Base-by-base conservation (phyloP, 2,888 invertebrate species). In the Zygothrica quintamaculata region DNA sequence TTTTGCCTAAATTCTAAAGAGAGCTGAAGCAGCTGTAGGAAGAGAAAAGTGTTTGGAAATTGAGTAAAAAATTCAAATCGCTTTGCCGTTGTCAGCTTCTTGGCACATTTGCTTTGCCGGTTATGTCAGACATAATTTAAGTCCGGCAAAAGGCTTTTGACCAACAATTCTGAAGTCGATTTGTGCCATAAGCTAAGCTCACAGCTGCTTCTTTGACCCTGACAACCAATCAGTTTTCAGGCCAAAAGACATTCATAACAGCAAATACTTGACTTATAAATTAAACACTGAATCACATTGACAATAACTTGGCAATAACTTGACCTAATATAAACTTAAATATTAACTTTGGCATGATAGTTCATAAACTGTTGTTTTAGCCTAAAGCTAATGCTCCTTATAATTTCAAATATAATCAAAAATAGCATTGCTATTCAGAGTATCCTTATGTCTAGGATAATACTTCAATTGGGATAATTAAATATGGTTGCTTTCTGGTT, bases 61-160 rank as follows among this genome's bases (percentile, higher is more conserved):
- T 77, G 75, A 71, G 67, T 66, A 77, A 86, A 84, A 86, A 84
- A 77, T 86, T 74, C 77, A 82, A 79, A 80, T 82, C 65, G 64
- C 52, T 72, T 77, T 74, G 81, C 43, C 56, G 46, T 44, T 77
- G 82, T 56, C 78, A 74, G 81, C 66, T 70, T 66, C 61, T 77
- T 66, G 73, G 61, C 76, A 59, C 72, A 66, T 61, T 75, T 42
- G 59, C 74, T 64, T n/a, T 56, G 65, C 65, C 65, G 68, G 66
- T 73, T 86, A 65, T 78, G 78, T 86, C 80, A 56, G 77, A 77
- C 86, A 80, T 84, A 84, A 86, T 80, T 80, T 80, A 84, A 84
- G 84, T 71, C 64, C 84, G 50, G 74, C 53, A 2, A 64, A 77
- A 70, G 64, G 60, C 62, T 58, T 42, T 64, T 55, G 74, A 59